Base-by-base conservation (phyloP, 2,888 invertebrate genomes). In the Agrochola litura region DNA sequence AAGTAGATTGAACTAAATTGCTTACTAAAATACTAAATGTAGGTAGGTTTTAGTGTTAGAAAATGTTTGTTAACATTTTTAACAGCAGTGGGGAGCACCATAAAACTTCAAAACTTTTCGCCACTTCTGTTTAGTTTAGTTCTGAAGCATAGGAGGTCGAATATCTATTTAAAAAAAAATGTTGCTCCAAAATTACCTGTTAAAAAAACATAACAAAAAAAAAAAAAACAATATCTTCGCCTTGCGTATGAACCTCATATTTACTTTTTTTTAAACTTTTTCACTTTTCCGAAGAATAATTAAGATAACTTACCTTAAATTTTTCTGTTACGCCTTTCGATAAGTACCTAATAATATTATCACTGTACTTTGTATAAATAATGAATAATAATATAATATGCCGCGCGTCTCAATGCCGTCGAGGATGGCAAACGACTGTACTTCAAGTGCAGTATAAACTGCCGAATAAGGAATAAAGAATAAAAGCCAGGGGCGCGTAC, bases 401-500 rank as follows among this genome's bases (percentile, higher is more conserved):
- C 54, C 19, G 63, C 76, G 71, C 87, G 87, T 69, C 72, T 67
- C 2, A 46, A 37, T 19, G 68, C 9, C 64, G 67, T 66, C 52
- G 58, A 71, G 61, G 74, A 63, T 79, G n/a, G 67, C 12, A 52
- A 22, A 19, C 49, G 56, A 87, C 87, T 87, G 79, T 71, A 37
- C 58, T 14, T 9, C 46, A 6, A 61, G 37, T 74, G 72, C 73
- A 74, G 19, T 78, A 67, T 41, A 56, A 74, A 68, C 60, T 56
- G 74, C 22, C 73, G 77, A 84, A 76, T 84, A 88, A 81, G 85
- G 87, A 86, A 60, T 85, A 77, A 43, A 66, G 71, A 75, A 86
- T 81, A 79, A 80, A 79, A 70, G 66, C 25, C 87, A 86, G 87
- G 10, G 72, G 76, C 8, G 78, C 68, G 43, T 9, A 70, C 76